A percentile compares a stretch with the other conserved stretches of the same genome.
Conservation (phyloP, 2,888 invertebrate species). For the Pasiphila rectangulata region DNA sequence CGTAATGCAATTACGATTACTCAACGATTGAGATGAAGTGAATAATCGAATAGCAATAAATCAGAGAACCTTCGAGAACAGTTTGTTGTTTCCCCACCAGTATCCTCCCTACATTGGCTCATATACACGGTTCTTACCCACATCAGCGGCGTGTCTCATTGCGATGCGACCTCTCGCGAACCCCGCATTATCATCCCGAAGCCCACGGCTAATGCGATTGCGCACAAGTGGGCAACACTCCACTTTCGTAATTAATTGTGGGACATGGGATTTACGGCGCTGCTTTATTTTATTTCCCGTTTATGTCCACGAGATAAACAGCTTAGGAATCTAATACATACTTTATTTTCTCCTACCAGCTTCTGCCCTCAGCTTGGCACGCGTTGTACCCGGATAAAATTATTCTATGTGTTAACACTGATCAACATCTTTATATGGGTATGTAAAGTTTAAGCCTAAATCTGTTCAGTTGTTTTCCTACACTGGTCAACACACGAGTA, state of each 20-base stretch:
- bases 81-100: no score
- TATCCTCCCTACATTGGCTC: constrained; percentile 3
- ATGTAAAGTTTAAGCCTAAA: no score
- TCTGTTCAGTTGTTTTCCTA: no score
- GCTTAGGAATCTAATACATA: neutral
- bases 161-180: constrained; percentile 66
- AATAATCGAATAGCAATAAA: no score
- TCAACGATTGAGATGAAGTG: no score
- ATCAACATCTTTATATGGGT: no score
- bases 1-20: no score
- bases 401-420: no score
- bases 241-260: constrained; percentile 54
- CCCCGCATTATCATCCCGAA: constrained; percentile 49
- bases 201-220: constrained; percentile 64
- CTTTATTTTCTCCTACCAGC: neutral
- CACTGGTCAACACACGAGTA: no score
- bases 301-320: neutral
- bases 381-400: no score
- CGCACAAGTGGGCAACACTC: constrained; percentile 32
- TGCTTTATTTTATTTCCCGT: constrained; percentile 26
- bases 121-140: constrained; percentile 13
- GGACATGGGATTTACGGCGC: constrained; percentile 49
- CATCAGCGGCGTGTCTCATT: constrained; percentile 32
- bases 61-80: no score
- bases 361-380: neutral